Base-by-base conservation (phyloP, 2,888 invertebrate species). In the Hemithea aestivaria region DNA sequence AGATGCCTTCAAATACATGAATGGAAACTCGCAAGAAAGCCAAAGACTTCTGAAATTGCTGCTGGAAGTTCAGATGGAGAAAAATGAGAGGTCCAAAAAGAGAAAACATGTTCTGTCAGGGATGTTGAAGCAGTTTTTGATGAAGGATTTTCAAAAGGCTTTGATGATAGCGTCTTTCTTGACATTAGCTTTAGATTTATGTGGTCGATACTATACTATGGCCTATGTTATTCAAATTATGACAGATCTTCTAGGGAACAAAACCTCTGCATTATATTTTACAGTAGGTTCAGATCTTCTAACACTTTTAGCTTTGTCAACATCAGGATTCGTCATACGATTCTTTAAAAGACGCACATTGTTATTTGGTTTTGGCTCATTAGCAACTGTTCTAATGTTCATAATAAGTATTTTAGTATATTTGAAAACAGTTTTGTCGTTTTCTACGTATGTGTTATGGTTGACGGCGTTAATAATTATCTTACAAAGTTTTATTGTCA, bases 221-320 rank as follows among this genome's bases (percentile, higher is more conserved):
- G 61, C 56, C 5, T 72, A 69, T 8, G 47, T 58, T 2, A 55
- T 62, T 2, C 53, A 69, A 36, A 72, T 74, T 7, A 56, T 74
- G 46, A 39, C 38, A 2, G 53, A 61, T 10, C 34, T 74, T 4
- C 48, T 60, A 1, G 56, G 44, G 0, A 53, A 63, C 24, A 44
- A 59, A 31, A 50, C 63, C 1, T 32, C 58, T 10, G 70, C 62
- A 2, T 32, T 55, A 9, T 70, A 67, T 38, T 64, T 58, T 20
- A 56, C 66, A 2, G 36, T 70, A n/a, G 62, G 55, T 7, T 41
- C 56, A 3, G 73, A 73, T 56, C 7, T 47, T 4, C 40, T 66
- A 6, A 52, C 56, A 2, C 27, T 67, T 8, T 2, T 55, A 1
- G 62, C 66, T 6, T 41, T 64, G 2, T 6, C 35, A 1, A 16